Base-by-base conservation (phyloP, 2,888 invertebrate genomes). In the Temnothorax unifasciatus region DNA sequence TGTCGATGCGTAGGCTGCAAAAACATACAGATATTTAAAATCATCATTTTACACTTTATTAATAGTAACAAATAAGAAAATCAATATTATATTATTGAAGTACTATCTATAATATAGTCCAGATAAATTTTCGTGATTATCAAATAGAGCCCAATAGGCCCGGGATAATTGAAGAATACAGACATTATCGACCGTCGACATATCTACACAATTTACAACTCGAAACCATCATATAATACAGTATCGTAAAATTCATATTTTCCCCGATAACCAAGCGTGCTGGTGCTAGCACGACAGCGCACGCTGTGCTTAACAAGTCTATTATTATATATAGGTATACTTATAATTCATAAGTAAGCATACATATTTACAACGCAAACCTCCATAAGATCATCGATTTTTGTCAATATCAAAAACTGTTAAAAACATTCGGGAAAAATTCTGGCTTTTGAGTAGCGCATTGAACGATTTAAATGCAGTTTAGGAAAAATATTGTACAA, bases 1-100 rank as follows among this genome's bases (percentile, higher is more conserved):
- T 74, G 89, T 90, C n/a, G 41, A 21, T 50, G 38, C 34, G 9
- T 38, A 25, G 25, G 44, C 76, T 75, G 52, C 34, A 69, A n/a
- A 54, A 57, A 54, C 8, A 13, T 21, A 41, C 3, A 13, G 1
- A 68, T 38, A 5, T 21, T 13, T 44, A 0, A 2, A 38, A 38
- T 68, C 15, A 21, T 8, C 0, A 25, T 47, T 68, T 47, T 64
- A 34, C 3, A 2, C 18, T 66, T 50, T 50, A 61, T 61, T 25
- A 18, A 8, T 13, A 63, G 29, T 21, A 44, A 66, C 2, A 25
- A 64, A 13, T 25, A 13, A 29, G 2, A 18, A 8, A 44, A 64
- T 13, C 11, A n/a, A 63, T 44, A 41, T 18, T 0, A 34, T 34
- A 34, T 34, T 34, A 34, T 34, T 6, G 6, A 34, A 13, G 13